phyloP scores from a whole-genome alignment of 1,140 invertebrate species.

The Akabosia matsudoensis region DNA sequence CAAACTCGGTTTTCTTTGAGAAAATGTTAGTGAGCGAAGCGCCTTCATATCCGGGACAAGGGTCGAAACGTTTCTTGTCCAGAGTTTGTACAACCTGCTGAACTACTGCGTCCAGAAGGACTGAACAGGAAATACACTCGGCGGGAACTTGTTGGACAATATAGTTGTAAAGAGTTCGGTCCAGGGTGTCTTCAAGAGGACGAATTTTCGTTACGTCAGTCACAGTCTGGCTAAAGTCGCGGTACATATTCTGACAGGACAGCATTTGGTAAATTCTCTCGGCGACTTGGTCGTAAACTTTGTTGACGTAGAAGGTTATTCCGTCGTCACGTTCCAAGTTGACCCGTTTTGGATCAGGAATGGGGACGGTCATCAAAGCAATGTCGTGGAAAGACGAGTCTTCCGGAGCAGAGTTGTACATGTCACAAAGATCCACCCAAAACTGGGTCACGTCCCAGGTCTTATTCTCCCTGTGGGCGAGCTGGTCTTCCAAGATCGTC shows the following conservation, averaged over 20 bases:
- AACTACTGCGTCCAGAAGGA: slow-evolving; percentile 32
- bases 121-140: slow-evolving; percentile 31
- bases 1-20: not conserved
- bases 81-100: slow-evolving; percentile 21
- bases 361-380: slow-evolving; percentile 26
- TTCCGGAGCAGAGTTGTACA: slow-evolving; percentile 19
- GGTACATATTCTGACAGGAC: slow-evolving; percentile 30
- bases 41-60: not conserved
- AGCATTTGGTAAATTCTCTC: slow-evolving; percentile 37
- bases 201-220: not conserved
- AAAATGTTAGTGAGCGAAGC: not conserved
- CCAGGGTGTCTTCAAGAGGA: slow-evolving; percentile 10
- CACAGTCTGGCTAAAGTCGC: slow-evolving; percentile 19
- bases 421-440: slow-evolving; percentile 26
- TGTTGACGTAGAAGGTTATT: slow-evolving; percentile 1
- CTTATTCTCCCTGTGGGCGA: not conserved
- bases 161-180: slow-evolving; percentile 15
- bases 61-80: not conserved
- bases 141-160: slow-evolving; percentile 29
- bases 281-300: slow-evolving; percentile 34
- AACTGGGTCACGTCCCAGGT: slow-evolving; percentile 22
- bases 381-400: slow-evolving; percentile 34
- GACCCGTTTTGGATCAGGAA: slow-evolving; percentile 5
- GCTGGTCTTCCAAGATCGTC: not conserved
- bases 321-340: slow-evolving; percentile 17